phyloP scores from a whole-genome alignment of 2,888 invertebrate genomes.

The Megastigmus dorsalis region DNA sequence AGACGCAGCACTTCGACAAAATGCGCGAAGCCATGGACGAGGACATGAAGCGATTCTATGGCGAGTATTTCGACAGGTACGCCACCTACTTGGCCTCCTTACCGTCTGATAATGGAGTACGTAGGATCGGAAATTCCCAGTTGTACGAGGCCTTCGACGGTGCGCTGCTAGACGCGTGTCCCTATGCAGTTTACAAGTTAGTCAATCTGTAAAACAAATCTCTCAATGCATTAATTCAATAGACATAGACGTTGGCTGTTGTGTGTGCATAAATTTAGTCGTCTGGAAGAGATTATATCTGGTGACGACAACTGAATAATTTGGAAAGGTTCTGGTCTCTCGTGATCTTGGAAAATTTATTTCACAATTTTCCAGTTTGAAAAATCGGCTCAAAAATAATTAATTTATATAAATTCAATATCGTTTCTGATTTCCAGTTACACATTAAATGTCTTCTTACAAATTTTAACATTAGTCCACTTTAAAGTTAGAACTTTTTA shows the following conservation, averaged over 20 bases:
- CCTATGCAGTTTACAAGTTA: slow-evolving; percentile 80
- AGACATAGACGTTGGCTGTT: too few relatives aligned
- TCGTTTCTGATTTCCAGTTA: too few relatives aligned
- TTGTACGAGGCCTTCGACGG: slow-evolving; percentile 80
- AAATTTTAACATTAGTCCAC: too few relatives aligned
- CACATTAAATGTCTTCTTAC: too few relatives aligned
- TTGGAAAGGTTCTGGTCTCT: too few relatives aligned
- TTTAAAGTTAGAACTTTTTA: too few relatives aligned
- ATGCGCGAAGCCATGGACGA: slow-evolving; percentile 81
- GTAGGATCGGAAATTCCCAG: slow-evolving; percentile 76
- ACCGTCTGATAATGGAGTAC: slow-evolving; percentile 74
- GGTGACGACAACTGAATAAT: neutral
- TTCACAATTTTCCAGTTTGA: neutral
- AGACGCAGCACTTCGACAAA: slow-evolving; percentile 78
- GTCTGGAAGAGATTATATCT: neutral
- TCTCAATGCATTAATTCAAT: too few relatives aligned
- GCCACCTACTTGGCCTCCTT: slow-evolving; percentile 78
- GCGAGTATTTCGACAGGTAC: slow-evolving; percentile 80
- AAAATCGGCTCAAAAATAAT: neutral
- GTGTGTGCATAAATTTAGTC: too few relatives aligned
- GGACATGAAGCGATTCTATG: slow-evolving; percentile 81
- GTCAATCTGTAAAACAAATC: slow-evolving; percentile 18
- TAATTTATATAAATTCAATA: too few relatives aligned
- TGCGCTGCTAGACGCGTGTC: slow-evolving; percentile 79
- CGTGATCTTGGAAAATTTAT: too few relatives aligned